A percentile compares a stretch with the other conserved stretches of the same genome.
These are phyloP conservation scores for Microcebus griseorufus DNA, from an alignment of 2,113 vertebrate species.

Conservation along the genomic window DNA sequence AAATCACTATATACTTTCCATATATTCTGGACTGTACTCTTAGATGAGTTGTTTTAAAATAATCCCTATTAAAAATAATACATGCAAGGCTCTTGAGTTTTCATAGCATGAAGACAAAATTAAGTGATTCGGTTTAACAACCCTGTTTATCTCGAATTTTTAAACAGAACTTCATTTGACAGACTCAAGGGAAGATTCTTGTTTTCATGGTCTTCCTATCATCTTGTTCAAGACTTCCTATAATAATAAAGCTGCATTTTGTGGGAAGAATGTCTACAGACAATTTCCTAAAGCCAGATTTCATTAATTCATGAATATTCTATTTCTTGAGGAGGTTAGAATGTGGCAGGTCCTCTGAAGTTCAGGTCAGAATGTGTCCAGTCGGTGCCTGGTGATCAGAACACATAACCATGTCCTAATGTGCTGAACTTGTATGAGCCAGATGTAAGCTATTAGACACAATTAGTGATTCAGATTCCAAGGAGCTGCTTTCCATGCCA, in stretches of 20 bases:
- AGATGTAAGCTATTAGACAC: constrained; percentile 83
- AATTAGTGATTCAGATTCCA: constrained; percentile 80
- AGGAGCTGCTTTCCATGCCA: constrained; percentile 75
- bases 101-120: background rate
- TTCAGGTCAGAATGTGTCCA: background rate
- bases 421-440: constrained; percentile 68
- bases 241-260: background rate
- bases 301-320: constrained; percentile 46
- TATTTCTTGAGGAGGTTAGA: constrained; percentile 25
- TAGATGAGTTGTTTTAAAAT: background rate
- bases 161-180: constrained; percentile 18
- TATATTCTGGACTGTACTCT: background rate
- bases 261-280: background rate
- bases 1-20: background rate
- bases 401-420: constrained; percentile 34
- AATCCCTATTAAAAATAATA: constrained; percentile 18
- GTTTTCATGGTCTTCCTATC: background rate
- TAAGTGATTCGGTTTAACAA: background rate
- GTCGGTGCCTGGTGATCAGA: background rate
- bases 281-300: background rate
- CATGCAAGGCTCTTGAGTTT: background rate
- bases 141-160: background rate
- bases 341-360: background rate
- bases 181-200: background rate
- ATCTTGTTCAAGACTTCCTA: background rate